Evolutionary conservation across 2,888 invertebrate genomes (phyloP).

Genomic region (Lycaena phlaeas): DNA sequence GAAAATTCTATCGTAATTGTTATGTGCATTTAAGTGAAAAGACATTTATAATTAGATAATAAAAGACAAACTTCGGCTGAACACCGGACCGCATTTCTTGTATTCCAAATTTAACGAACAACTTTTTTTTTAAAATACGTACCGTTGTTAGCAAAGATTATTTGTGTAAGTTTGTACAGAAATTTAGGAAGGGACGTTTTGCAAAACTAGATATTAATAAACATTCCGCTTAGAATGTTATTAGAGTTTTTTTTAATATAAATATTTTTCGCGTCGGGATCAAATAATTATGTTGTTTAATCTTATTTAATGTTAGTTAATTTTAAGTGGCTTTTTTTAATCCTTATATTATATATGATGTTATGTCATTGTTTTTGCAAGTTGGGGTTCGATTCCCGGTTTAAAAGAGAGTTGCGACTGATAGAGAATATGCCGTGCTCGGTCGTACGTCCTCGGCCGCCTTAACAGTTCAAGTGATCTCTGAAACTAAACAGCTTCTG

Average conservation of each 20-base stretch:
- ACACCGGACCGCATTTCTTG: slow-evolving; percentile 66
- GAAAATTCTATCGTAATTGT: slow-evolving; percentile 47
- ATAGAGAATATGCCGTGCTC: slow-evolving; percentile 57
- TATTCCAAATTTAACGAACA: slow-evolving; percentile 39
- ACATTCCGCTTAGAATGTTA: slow-evolving; percentile 74
- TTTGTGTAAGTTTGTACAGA: slow-evolving; percentile 70
- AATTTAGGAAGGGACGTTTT: slow-evolving; percentile 71
- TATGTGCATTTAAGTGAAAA: slow-evolving; percentile 54
- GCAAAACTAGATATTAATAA: slow-evolving; percentile 69
- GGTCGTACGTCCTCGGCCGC: slow-evolving; percentile 54
- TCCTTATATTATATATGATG: slow-evolving; percentile 69
- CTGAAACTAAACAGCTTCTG: slow-evolving; percentile 19
- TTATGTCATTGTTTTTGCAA: slow-evolving; percentile 69
- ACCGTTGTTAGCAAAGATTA: slow-evolving; percentile 64
- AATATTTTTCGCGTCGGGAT: slow-evolving; percentile 68
- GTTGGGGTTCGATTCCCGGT: slow-evolving; percentile 55
- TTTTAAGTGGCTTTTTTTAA: slow-evolving; percentile 70
- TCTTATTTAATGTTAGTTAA: slow-evolving; percentile 72
- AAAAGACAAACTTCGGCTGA: slow-evolving; percentile 34
- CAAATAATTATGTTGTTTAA: slow-evolving; percentile 73
- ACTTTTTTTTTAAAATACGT: slow-evolving; percentile 48
- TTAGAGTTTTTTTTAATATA: slow-evolving; percentile 59
- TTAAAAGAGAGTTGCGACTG: slow-evolving; percentile 67
- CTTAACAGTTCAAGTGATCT: slow-evolving; percentile 62
- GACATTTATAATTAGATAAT: slow-evolving; percentile 18